Evolutionary conservation across 2,797 vertebrate species (phyloP).

Genomic region (Gouania willdenowi): DNA sequence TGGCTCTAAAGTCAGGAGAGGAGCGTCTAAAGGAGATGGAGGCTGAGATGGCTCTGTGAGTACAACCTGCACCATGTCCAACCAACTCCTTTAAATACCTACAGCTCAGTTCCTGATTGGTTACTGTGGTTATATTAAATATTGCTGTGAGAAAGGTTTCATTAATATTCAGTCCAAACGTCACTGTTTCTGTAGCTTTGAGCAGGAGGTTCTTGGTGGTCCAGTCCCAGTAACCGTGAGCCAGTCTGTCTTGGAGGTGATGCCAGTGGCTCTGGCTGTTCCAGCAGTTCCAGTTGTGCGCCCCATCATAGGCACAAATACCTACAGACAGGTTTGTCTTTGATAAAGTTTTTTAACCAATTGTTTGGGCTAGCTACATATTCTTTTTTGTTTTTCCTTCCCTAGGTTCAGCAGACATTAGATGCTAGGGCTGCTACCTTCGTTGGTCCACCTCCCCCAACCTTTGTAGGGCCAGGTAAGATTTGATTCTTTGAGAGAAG

Average conservation of each 20-base stretch:
- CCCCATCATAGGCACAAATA: constrained; percentile 89
- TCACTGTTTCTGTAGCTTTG: constrained; percentile 72
- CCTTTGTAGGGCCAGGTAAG: constrained; percentile 82
- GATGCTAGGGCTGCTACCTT: constrained; percentile 86
- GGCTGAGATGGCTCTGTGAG: not conserved
- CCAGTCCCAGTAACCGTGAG: constrained; percentile 72
- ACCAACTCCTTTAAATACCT: too few species aligned
- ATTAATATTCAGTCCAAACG: too few species aligned
- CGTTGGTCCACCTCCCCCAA: constrained; percentile 79
- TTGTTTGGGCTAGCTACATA: not conserved
- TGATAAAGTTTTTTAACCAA: not conserved
- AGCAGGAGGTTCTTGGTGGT: constrained; percentile 90
- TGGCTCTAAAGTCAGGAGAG: not conserved
- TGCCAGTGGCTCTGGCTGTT: constrained; percentile 74
- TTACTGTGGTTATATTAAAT: too few species aligned
- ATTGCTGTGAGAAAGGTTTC: too few species aligned
- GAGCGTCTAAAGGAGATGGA: not conserved
- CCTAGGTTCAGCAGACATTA: constrained; percentile 87
- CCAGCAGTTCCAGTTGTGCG: constrained; percentile 73
- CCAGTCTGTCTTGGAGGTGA: constrained; percentile 66
- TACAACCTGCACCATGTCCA: not conserved
- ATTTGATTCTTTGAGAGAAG: too few species aligned
- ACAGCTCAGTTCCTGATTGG: too few species aligned
- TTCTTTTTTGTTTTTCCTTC: not conserved
- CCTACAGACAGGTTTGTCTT: constrained; percentile 83